Evolutionary conservation across 1,140 invertebrate genomes (phyloP).

Genomic region (Hypothenemus hampei): DNA sequence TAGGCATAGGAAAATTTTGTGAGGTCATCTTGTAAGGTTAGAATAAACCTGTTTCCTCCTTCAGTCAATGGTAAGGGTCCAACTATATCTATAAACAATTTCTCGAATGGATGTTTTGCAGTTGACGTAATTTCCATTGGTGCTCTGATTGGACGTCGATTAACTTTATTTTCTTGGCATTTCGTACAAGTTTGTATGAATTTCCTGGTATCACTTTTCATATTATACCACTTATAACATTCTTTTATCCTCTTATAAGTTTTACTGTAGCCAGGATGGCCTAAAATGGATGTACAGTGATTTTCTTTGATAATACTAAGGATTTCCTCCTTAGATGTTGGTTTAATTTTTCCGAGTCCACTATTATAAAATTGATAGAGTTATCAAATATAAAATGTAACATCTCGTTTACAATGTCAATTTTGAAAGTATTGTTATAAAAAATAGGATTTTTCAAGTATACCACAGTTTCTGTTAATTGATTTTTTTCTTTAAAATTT

Average conservation of each 20-base stretch:
- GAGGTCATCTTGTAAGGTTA: conserved; percentile 43
- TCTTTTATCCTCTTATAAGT: conserved; percentile 7
- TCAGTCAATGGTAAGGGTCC: conserved; percentile 10
- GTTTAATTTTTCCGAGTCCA: no score
- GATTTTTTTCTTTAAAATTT: conserved; percentile 28
- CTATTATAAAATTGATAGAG: no score
- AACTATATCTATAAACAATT: conserved; percentile 17
- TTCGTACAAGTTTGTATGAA: conserved; percentile 38
- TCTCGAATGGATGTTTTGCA: conserved; percentile 20
- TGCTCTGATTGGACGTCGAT: conserved; percentile 26
- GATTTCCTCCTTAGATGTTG: no score
- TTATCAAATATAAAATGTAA: no score
- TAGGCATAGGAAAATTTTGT: conserved; percentile 42
- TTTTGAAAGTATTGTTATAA: no score
- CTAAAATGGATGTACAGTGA: no score
- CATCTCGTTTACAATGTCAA: no score
- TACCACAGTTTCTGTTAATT: no score
- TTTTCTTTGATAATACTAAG: no score
- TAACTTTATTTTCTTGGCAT: conserved; percentile 42
- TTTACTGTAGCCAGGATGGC: not conserved
- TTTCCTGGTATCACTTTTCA: conserved; percentile 33
- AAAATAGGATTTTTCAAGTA: no score
- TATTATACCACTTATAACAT: conserved; percentile 32
- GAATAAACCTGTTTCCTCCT: conserved; percentile 27
- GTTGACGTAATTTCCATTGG: conserved; percentile 37